Evolutionary conservation across 2,888 invertebrate genomes (phyloP).

Genomic region (Megalurothrips usitatus): DNA sequence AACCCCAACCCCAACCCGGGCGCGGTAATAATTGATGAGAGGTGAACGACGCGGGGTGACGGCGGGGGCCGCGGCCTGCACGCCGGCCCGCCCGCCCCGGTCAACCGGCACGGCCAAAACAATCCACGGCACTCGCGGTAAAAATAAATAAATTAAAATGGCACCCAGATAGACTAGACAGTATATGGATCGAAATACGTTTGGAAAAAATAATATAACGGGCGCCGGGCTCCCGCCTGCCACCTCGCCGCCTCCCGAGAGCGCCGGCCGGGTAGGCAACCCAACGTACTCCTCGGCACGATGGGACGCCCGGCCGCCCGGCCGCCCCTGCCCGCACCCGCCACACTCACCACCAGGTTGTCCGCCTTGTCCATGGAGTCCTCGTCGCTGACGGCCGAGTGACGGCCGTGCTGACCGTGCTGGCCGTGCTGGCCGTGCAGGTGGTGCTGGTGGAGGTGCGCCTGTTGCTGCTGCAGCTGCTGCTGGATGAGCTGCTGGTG

Average conservation of each 20-base stretch:
- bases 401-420: not conserved
- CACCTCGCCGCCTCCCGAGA: not conserved
- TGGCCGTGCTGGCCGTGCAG: not conserved
- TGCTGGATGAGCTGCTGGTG: slow-evolving; percentile 49
- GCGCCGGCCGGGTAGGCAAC: not conserved
- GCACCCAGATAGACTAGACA: too few species aligned
- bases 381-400: not conserved
- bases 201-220: too few species aligned
- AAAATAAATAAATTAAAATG: too few species aligned
- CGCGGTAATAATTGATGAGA: slow-evolving; percentile 40
- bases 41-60: not conserved
- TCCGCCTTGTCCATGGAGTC: not conserved
- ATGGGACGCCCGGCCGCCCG: not conserved
- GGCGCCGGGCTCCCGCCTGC: too few species aligned
- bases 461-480: slow-evolving; percentile 34
- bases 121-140: too few species aligned
- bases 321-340: not conserved
- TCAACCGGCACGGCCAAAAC: too few species aligned
- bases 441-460: not conserved
- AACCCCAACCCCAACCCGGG: slow-evolving; percentile 51
- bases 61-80: not conserved
- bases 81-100: too few species aligned
- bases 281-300: not conserved
- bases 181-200: too few species aligned
- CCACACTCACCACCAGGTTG: not conserved